These are phyloP conservation scores for Cyprinodon brontotheroides DNA, from an alignment of 2,113 vertebrate genomes.

Conservation along the genomic window DNA sequence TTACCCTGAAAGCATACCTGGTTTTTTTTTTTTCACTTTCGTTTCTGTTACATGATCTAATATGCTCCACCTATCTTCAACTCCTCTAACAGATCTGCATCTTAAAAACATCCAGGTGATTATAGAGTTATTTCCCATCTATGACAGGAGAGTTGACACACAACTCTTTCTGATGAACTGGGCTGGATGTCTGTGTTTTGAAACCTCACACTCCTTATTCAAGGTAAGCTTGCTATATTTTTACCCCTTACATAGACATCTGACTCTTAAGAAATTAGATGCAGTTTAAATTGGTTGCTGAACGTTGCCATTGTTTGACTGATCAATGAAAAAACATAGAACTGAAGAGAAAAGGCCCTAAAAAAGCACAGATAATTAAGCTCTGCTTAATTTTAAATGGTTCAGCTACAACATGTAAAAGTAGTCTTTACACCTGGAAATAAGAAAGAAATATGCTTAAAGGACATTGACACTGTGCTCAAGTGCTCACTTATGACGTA, in stretches of 20 bases:
- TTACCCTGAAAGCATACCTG: too few species aligned
- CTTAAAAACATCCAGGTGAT: constrained; percentile 36
- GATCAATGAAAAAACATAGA: not conserved
- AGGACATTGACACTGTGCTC: not conserved
- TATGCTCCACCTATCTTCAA: constrained; percentile 16
- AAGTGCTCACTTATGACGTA: not conserved
- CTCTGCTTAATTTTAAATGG: too few species aligned
- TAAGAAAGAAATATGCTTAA: too few species aligned
- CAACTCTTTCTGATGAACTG: not conserved
- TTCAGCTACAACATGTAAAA: not conserved
- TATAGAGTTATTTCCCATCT: not conserved
- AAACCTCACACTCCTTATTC: not conserved
- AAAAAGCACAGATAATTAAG: not conserved
- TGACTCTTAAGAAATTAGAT: not conserved
- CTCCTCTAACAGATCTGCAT: constrained; percentile 16
- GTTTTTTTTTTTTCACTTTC: not conserved
- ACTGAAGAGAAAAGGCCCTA: not conserved
- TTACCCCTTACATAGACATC: not conserved
- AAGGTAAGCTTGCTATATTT: constrained; percentile 47
- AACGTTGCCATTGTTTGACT: constrained; percentile 1
- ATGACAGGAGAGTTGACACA: not conserved
- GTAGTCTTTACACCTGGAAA: not conserved
- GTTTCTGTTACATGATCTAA: too few species aligned
- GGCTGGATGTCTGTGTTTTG: constrained; percentile 1
- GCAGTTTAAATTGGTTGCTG: not conserved